Evolutionary conservation across 2,113 vertebrate species (phyloP), one percentile per base, ranked within the genome.

Genomic region (Pygoscelis antarcticus): DNA sequence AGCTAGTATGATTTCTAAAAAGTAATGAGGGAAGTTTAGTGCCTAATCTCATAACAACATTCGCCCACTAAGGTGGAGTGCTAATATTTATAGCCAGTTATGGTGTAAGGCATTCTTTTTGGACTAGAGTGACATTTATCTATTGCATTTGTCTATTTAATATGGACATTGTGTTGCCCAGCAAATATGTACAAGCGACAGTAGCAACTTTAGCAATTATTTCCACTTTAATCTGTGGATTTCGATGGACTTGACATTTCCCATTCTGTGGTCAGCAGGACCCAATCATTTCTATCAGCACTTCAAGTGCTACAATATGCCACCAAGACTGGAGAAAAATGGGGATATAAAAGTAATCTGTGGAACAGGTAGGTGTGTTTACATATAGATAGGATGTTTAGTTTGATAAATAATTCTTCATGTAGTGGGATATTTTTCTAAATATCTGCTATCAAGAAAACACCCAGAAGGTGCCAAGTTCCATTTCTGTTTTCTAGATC

Each of bases 331-430:
- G 47, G 72, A 58, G 42, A 65, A 96, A 98, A 95, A 96, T 72
- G 29, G 38, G 46, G 54, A 64, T 80, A 77, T 92, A 71, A 91
- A 86, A 96, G 51, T n/a, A 97, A 95, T 96, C 96, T 91, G 54
- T 87, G 60, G 74, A 95, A 94, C 68, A 94, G 32, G 77, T 91
- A 92, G 58, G 32, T 19, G 16, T 44, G 77, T 94, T 97, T 89
- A 85, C 62, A 91, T 96, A 97, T 75, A 97, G 97, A 97, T 90
- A 96, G 68, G 44, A 74, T 89, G 49, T 65, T 97, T 75, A 96
- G 57, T 66, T 71, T 94, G 88, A 82, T 70, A 96, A 91, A 80
- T 85, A 91, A 36, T 92, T 76, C 52, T 93, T 82, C 54, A 36
- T 38, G 38, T 70, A 95, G 86, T 89, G 18, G 62, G 58, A 83